Percentiles rank a stretch among this genome's conserved stretches.
Evolutionary conservation across 2,888 invertebrate species (phyloP).

Genomic region (Hesperia comma): DNA sequence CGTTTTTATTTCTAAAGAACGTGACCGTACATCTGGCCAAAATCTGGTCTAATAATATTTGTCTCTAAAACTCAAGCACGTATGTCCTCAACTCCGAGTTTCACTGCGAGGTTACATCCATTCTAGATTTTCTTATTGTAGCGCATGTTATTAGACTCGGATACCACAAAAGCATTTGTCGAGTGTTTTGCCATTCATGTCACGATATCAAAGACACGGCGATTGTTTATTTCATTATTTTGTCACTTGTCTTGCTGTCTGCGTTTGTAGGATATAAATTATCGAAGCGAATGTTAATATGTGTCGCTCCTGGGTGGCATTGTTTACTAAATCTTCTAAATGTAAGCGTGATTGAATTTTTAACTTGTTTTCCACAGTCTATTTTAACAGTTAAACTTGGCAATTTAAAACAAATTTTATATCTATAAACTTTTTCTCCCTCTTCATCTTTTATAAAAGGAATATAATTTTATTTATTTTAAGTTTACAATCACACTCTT

Average conservation of each 20-base stretch:
- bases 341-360: background rate
- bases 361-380: no score
- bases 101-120: conserved; percentile 22
- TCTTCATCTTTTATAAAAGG: no score
- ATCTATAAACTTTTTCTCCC: no score
- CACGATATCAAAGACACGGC: conserved; percentile 53
- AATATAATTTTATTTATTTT: no score
- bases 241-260: conserved; percentile 44
- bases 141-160: conserved; percentile 32
- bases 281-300: conserved; percentile 39
- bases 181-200: conserved; percentile 54
- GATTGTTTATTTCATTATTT: conserved; percentile 49
- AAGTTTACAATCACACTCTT: no score
- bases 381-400: no score
- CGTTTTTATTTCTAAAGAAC: no score
- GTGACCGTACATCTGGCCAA: background rate
- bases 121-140: conserved; percentile 35
- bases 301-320: conserved; percentile 32
- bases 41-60: background rate
- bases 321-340: conserved; percentile 18
- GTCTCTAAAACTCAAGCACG: background rate
- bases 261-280: conserved; percentile 43
- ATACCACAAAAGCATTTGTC: conserved; percentile 41
- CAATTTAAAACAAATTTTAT: no score
- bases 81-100: conserved; percentile 3